These are phyloP conservation scores for Zaprionus capensis DNA, from an alignment of 1,140 invertebrate genomes.

Conservation along the genomic window DNA sequence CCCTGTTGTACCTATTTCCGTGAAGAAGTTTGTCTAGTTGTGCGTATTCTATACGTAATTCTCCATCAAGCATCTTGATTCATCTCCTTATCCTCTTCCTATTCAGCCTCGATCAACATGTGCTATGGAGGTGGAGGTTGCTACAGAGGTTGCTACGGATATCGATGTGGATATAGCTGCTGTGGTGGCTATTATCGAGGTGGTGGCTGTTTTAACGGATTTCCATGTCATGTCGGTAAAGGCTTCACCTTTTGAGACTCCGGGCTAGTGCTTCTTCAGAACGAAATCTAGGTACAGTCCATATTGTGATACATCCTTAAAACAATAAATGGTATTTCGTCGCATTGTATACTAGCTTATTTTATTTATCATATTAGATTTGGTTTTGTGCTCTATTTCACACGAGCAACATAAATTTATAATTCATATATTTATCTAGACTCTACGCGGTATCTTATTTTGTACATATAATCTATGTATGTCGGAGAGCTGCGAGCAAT, in stretches of 20 bases:
- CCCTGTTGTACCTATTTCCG: slow-evolving; percentile 13
- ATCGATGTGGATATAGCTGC: background rate
- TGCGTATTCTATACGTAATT: background rate
- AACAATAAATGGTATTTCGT: background rate
- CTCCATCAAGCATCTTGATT: background rate
- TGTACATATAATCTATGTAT: no score
- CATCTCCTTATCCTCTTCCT: background rate
- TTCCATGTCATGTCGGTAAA: no score
- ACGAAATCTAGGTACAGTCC: slow-evolving; percentile 18
- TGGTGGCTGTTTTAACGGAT: background rate
- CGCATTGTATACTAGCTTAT: background rate
- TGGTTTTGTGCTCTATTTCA: no score
- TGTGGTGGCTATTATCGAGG: background rate
- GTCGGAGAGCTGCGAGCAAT: no score
- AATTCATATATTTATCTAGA: no score
- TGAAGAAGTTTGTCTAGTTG: slow-evolving; percentile 1
- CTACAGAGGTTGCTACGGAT: background rate
- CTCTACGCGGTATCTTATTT: no score
- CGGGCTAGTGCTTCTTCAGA: slow-evolving; percentile 1
- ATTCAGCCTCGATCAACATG: background rate
- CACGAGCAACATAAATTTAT: no score
- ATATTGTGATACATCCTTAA: background rate
- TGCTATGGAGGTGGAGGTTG: slow-evolving; percentile 1
- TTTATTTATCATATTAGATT: no score
- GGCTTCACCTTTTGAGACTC: background rate